These are phyloP conservation scores for Eulemur coronatus DNA, from an alignment of 2,797 vertebrate species.

Conservation along the genomic window DNA sequence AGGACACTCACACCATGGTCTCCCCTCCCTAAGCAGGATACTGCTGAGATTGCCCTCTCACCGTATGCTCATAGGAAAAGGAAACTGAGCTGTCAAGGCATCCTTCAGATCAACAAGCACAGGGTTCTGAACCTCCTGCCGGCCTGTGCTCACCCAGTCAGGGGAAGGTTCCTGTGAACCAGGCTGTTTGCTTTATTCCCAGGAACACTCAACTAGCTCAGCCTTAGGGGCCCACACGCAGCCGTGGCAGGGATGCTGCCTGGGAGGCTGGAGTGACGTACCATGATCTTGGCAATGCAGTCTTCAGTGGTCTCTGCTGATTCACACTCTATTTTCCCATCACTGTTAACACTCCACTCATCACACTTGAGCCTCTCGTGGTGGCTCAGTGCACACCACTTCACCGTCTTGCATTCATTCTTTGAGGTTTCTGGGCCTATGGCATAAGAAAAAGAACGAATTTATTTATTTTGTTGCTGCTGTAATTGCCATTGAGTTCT, in stretches of 20 bases:
- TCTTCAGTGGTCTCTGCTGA: slow-evolving; percentile 84
- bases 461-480: neutral
- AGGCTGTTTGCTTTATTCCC: neutral
- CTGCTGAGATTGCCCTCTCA: neutral
- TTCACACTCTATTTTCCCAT: slow-evolving; percentile 84
- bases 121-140: neutral
- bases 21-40: neutral
- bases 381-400: slow-evolving; percentile 91
- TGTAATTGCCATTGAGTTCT: neutral
- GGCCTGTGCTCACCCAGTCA: neutral
- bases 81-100: neutral
- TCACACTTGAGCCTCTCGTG: slow-evolving; percentile 91
- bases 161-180: neutral
- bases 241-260: neutral
- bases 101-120: neutral
- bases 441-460: neutral
- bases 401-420: slow-evolving; percentile 70
- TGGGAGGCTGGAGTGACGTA: slow-evolving; percentile 72
- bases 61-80: neutral
- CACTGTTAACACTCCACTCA: slow-evolving; percentile 85
- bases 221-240: neutral
- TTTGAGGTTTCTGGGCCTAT: slow-evolving; percentile 44
- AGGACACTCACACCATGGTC: neutral
- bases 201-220: neutral
- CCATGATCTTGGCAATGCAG: slow-evolving; percentile 93